phyloP scores from a whole-genome alignment of 1,140 invertebrate species.

The Aricia agestis region DNA sequence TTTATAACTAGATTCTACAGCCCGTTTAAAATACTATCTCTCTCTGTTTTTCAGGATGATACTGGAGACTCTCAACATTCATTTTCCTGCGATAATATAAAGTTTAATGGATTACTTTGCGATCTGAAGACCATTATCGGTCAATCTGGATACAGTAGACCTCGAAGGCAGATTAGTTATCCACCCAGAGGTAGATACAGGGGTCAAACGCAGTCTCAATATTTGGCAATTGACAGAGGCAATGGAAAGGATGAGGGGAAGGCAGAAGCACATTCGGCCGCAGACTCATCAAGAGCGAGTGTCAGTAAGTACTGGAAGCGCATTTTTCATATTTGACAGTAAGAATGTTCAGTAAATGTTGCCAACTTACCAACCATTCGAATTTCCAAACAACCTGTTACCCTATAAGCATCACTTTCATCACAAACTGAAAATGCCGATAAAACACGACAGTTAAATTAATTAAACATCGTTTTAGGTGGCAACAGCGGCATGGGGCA shows the following conservation, averaged over 20 bases:
- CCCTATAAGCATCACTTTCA: too few species aligned
- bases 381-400: too few species aligned
- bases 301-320: constrained; percentile 81
- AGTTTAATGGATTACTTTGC: background rate
- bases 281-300: constrained; percentile 82
- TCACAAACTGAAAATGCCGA: too few species aligned
- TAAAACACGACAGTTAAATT: background rate
- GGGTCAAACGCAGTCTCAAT: constrained; percentile 90
- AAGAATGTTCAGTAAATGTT: too few species aligned
- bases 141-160: constrained; percentile 17
- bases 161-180: constrained; percentile 40
- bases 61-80: background rate
- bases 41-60: background rate
- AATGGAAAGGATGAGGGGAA: constrained; percentile 80
- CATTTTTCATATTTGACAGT: background rate
- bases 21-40: background rate
- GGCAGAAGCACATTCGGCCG: constrained; percentile 86
- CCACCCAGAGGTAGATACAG: constrained; percentile 61
- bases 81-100: background rate
- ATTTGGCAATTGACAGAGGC: constrained; percentile 79
- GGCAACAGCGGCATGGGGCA: constrained; percentile 86
- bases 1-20: too few species aligned
- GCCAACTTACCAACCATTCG: too few species aligned
- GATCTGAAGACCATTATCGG: background rate
- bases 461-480: constrained; percentile 64